Conservation (phyloP, 2,113 vertebrate genomes). For the Syngnathus typhle region DNA sequence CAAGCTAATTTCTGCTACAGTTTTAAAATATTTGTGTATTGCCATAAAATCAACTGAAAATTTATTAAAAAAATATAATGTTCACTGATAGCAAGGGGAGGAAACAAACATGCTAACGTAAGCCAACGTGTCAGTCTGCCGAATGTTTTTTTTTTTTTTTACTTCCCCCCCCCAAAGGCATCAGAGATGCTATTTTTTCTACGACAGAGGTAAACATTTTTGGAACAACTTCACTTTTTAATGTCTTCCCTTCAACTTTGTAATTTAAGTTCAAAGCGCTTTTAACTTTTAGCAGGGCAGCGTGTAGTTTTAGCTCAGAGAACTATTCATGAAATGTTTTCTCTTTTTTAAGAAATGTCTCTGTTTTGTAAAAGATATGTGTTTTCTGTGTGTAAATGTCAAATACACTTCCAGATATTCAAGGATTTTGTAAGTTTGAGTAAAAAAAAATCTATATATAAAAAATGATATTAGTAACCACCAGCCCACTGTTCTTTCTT, state of each 20-base stretch:
- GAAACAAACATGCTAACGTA: neutral
- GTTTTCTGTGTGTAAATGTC: conserved; percentile 5
- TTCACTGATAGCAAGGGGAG: neutral
- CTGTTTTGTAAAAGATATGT: neutral
- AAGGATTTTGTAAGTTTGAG: conserved; percentile 2
- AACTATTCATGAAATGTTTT: neutral
- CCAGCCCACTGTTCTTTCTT: too few species aligned
- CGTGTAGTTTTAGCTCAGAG: neutral
- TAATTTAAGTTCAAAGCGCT: conserved; percentile 1
- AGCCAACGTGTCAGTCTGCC: neutral
- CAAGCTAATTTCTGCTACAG: neutral
- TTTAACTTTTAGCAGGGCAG: neutral
- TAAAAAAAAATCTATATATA: neutral
- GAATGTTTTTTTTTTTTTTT: neutral
- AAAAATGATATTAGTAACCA: too few species aligned
- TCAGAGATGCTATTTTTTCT: conserved; percentile 2
- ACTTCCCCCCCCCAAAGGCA: neutral
- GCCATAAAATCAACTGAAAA: neutral
- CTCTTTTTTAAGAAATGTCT: too few species aligned
- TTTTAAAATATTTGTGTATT: neutral
- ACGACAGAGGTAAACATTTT: neutral
- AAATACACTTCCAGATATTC: conserved; percentile 2
- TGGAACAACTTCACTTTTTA: neutral
- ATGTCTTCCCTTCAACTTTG: neutral
- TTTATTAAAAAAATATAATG: neutral